phyloP scores from a whole-genome alignment of 2,888 invertebrate genomes.

The Campaea margaritaria region DNA sequence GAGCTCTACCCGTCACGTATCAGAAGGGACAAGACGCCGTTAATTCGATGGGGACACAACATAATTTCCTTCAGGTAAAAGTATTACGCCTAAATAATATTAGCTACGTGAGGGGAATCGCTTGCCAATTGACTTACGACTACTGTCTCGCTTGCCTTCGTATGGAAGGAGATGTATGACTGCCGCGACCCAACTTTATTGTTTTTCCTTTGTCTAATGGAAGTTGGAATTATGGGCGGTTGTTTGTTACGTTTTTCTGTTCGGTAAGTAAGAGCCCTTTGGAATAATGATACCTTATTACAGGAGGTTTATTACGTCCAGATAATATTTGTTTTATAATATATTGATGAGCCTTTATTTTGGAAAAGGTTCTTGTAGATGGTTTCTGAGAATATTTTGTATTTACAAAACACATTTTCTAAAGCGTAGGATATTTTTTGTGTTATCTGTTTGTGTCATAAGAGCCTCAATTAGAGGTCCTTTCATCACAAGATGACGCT shows the following conservation, averaged over 20 bases:
- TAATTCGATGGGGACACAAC: conserved; percentile 69
- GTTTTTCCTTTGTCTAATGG: conserved; percentile 45
- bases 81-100: conserved; percentile 76
- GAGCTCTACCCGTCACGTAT: conserved; percentile 33
- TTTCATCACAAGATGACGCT: too few relatives aligned
- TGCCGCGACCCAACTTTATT: conserved; percentile 43
- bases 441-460: too few relatives aligned
- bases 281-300: conserved; percentile 20
- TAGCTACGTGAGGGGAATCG: conserved; percentile 71
- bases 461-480: too few relatives aligned
- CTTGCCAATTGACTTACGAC: conserved; percentile 62
- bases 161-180: conserved; percentile 43
- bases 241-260: conserved; percentile 31
- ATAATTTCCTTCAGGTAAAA: conserved; percentile 74
- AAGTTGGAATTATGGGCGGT: conserved; percentile 39
- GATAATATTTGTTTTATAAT: not conserved
- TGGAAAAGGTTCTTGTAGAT: too few relatives aligned
- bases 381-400: too few relatives aligned
- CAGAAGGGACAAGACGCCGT: conserved; percentile 52
- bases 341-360: not conserved
- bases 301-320: conserved; percentile 9
- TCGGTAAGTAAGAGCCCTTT: conserved; percentile 21
- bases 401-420: too few relatives aligned
- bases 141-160: conserved; percentile 39
- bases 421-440: too few relatives aligned